phyloP scores from a whole-genome alignment of 1,140 invertebrate species.

The Pogonomyrmex barbatus region DNA sequence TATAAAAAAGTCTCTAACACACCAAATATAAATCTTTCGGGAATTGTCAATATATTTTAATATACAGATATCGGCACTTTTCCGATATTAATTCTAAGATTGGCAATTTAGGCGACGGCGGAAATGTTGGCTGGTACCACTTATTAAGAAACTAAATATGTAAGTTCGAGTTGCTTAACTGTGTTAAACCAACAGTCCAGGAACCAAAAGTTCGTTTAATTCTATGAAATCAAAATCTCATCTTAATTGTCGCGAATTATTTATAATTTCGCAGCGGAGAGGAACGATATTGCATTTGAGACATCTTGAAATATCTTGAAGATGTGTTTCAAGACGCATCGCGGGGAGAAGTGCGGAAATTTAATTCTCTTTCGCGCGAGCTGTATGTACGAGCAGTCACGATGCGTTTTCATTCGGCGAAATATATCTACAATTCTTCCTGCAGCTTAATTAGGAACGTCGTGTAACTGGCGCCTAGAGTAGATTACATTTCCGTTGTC shows the following conservation, averaged over 20 bases:
- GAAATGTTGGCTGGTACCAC: not conserved
- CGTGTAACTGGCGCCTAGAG: slow-evolving; percentile 12
- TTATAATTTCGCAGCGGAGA: not conserved
- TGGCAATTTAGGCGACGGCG: not conserved
- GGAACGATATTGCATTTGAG: not conserved
- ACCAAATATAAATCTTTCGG: slow-evolving; percentile 19
- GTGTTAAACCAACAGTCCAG: not conserved
- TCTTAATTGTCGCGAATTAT: not conserved
- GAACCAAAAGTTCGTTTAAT: not conserved
- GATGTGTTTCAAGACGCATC: not conserved
- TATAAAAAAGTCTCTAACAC: slow-evolving; percentile 23
- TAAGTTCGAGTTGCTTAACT: slow-evolving; percentile 3
- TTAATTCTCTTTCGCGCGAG: slow-evolving; percentile 4
- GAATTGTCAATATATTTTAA: slow-evolving; percentile 47
- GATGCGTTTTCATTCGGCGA: slow-evolving; percentile 32
- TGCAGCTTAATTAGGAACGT: slow-evolving; percentile 43
- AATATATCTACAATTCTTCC: slow-evolving; percentile 27
- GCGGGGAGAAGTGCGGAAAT: not conserved
- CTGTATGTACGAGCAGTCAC: not conserved
- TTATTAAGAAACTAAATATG: not conserved
- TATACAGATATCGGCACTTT: slow-evolving; percentile 37
- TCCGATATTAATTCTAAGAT: slow-evolving; percentile 21
- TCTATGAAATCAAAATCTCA: not conserved
- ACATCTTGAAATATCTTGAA: not conserved
- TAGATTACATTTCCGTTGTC: slow-evolving; percentile 53